These are phyloP conservation scores for Sinonovacula constricta DNA, from an alignment of 1,140 invertebrate species.

Conservation along the genomic window DNA sequence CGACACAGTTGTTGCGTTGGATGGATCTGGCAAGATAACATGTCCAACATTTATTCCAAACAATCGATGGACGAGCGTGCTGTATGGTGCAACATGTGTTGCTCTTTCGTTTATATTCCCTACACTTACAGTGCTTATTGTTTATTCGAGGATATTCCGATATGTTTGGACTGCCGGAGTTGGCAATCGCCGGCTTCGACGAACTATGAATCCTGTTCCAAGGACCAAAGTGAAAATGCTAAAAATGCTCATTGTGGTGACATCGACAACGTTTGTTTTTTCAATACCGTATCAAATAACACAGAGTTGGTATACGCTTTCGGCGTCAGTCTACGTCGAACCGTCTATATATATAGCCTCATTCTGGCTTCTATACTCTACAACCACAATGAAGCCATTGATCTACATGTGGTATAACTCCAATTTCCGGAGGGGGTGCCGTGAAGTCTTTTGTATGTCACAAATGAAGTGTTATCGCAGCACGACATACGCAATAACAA, in stretches of 20 bases:
- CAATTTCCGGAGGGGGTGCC: conserved; percentile 72
- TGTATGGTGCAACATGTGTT: conserved; percentile 55
- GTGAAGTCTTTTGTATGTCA: conserved; percentile 73
- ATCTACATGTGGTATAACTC: conserved; percentile 70
- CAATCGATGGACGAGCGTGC: conserved; percentile 43
- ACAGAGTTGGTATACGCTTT: conserved; percentile 59
- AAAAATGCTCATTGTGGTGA: conserved; percentile 68
- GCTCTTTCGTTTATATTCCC: conserved; percentile 58
- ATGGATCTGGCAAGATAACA: not conserved
- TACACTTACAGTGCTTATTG: conserved; percentile 33
- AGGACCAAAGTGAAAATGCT: conserved; percentile 72
- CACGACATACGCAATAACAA: conserved; percentile 70
- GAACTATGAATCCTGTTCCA: conserved; percentile 67
- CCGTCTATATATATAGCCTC: conserved; percentile 52
- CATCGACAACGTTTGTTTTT: conserved; percentile 41
- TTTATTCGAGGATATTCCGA: conserved; percentile 60
- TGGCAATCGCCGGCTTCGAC: conserved; percentile 52
- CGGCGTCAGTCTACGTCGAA: conserved; percentile 1
- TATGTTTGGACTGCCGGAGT: conserved; percentile 62
- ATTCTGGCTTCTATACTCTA: conserved; percentile 50
- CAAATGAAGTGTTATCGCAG: conserved; percentile 71
- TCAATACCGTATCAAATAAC: conserved; percentile 56
- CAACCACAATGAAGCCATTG: conserved; percentile 58
- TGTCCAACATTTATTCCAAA: conserved; percentile 63
- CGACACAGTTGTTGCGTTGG: conserved; percentile 1